Percentiles rank a stretch among this genome's conserved stretches.
phyloP scores from a whole-genome alignment of 2,888 invertebrate genomes.

The Adela reaumurella region DNA sequence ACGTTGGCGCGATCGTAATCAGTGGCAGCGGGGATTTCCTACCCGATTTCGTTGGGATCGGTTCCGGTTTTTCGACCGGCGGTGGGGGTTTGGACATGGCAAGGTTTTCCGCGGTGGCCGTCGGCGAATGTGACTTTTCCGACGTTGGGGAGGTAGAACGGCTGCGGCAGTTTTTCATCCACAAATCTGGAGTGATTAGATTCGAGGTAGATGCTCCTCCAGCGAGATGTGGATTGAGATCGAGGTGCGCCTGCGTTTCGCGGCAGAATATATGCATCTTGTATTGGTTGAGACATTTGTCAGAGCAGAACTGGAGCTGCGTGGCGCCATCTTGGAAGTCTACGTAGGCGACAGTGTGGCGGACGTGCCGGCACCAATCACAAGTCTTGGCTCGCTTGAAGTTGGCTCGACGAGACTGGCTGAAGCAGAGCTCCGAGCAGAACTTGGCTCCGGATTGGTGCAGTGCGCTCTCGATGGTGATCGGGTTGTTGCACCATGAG shows the following conservation, averaged over 20 bases:
- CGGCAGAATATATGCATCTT: constrained; percentile 96
- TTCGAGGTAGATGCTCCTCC: constrained; percentile 39
- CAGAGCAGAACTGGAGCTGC: constrained; percentile 87
- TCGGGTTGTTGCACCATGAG: constrained; percentile 71
- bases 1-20: constrained; percentile 63
- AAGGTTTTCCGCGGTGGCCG: constrained; percentile 44
- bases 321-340: constrained; percentile 90
- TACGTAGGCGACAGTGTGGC: constrained; percentile 87
- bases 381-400: constrained; percentile 90
- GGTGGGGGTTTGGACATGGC: constrained; percentile 17
- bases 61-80: constrained; percentile 23
- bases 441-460: constrained; percentile 58
- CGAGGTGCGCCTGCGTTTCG: constrained; percentile 88
- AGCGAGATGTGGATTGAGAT: constrained; percentile 74
- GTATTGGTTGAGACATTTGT: constrained; percentile 92
- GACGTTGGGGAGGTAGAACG: constrained; percentile 59
- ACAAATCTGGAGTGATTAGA: constrained; percentile 86
- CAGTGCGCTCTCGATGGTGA: constrained; percentile 51
- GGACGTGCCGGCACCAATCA: constrained; percentile 89
- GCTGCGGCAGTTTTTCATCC: constrained; percentile 78
- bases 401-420: constrained; percentile 82
- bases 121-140: constrained; percentile 51
- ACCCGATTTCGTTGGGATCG: constrained; percentile 19
- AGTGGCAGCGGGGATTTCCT: constrained; percentile 54
- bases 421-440: constrained; percentile 88